Evolutionary conservation across 2,888 invertebrate species (phyloP).

Genomic region (Argynnis bischoffii): DNA sequence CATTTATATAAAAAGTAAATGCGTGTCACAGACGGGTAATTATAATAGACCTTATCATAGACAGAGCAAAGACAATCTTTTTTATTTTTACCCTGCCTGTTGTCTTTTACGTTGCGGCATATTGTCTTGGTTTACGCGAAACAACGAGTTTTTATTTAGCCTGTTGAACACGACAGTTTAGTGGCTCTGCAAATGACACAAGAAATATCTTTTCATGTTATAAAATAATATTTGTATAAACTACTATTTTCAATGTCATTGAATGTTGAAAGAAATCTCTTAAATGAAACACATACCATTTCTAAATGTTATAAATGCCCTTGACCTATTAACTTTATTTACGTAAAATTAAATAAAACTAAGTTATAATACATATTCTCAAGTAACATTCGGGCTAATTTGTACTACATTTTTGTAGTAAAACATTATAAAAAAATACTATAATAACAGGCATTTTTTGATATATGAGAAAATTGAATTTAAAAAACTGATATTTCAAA

Average conservation of each 20-base stretch:
- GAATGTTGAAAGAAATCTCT: background rate
- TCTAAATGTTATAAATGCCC: too few species aligned
- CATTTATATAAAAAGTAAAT: slow-evolving; percentile 1
- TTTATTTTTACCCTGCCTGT: slow-evolving; percentile 23
- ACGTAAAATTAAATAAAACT: too few species aligned
- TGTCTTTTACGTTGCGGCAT: slow-evolving; percentile 31
- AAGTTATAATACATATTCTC: too few species aligned
- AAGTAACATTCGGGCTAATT: too few species aligned
- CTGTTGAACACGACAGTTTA: slow-evolving; percentile 37
- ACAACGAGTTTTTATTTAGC: slow-evolving; percentile 32
- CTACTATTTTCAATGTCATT: slow-evolving; percentile 26
- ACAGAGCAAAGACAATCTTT: slow-evolving; percentile 24
- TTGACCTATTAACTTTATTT: too few species aligned
- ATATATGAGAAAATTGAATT: too few species aligned
- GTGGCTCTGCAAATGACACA: slow-evolving; percentile 28
- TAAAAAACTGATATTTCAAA: too few species aligned
- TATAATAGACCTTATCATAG: slow-evolving; percentile 27
- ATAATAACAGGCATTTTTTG: too few species aligned
- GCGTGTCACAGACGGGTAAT: slow-evolving; percentile 22
- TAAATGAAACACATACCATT: too few species aligned
- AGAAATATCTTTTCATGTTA: slow-evolving; percentile 32
- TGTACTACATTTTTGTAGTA: too few species aligned
- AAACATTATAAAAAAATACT: too few species aligned
- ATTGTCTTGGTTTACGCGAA: slow-evolving; percentile 33
- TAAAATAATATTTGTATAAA: slow-evolving; percentile 43